Evolutionary conservation across 2,113 vertebrate species (phyloP).

Genomic region (Anolis carolinensis): DNA sequence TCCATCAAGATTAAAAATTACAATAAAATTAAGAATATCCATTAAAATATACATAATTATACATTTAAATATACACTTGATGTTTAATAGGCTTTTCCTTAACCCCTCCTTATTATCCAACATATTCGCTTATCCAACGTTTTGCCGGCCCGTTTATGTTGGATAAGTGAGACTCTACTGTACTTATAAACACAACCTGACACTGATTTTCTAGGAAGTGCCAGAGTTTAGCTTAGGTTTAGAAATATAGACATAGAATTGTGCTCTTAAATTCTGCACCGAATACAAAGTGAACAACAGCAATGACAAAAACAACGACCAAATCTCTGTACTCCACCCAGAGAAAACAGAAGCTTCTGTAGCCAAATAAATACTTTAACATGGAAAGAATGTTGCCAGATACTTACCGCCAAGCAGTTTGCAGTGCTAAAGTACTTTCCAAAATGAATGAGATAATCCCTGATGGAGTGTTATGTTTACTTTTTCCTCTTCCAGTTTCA

Average conservation of each 20-base stretch:
- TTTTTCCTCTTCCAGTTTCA: slow-evolving; percentile 5
- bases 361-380: neutral
- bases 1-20: no score
- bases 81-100: no score
- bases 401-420: slow-evolving; percentile 69
- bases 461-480: slow-evolving; percentile 22
- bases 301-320: neutral
- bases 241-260: no score
- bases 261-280: neutral
- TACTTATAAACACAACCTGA: neutral
- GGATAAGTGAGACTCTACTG: no score
- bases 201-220: neutral
- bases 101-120: no score
- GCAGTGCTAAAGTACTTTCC: slow-evolving; percentile 51
- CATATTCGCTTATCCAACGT: no score
- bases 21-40: no score
- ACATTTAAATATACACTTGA: no score
- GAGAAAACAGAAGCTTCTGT: neutral
- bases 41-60: no score
- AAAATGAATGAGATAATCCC: slow-evolving; percentile 44
- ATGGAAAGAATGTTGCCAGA: slow-evolving; percentile 33
- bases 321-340: neutral
- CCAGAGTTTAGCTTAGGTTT: no score
- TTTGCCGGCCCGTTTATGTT: no score
- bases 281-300: neutral